A percentile compares a stretch with the other conserved stretches of the same genome.
Conservation (phyloP, 2,797 vertebrate genomes). For the Chaunax sp. region DNA sequence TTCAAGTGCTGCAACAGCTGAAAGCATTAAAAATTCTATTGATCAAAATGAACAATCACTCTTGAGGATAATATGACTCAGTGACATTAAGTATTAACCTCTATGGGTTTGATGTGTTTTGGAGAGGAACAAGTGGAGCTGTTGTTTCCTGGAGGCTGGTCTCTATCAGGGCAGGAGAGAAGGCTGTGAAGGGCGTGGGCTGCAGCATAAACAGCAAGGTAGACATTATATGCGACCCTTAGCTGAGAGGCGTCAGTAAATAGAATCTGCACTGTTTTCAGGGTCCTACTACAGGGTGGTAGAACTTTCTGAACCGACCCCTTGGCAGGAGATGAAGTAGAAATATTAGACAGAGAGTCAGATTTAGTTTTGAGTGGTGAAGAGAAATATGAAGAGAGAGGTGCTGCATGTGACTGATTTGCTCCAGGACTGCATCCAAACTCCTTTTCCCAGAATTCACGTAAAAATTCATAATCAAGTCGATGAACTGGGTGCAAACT, state of each 20-base stretch:
- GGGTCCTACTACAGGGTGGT: slow-evolving; percentile 67
- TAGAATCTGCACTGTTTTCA: slow-evolving; percentile 51
- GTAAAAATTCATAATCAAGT: slow-evolving; percentile 65
- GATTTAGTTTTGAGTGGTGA: too few relatives aligned
- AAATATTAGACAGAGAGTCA: slow-evolving; percentile 20
- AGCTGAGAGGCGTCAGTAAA: slow-evolving; percentile 75
- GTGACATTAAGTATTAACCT: slow-evolving; percentile 57
- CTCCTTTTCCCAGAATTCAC: slow-evolving; percentile 73
- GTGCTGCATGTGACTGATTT: too few relatives aligned
- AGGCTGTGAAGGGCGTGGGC: slow-evolving; percentile 78
- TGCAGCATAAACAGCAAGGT: slow-evolving; percentile 80
- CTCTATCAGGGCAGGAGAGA: slow-evolving; percentile 61
- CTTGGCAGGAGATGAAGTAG: neutral
- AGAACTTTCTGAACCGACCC: slow-evolving; percentile 3
- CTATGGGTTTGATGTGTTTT: slow-evolving; percentile 58
- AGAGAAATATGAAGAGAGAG: too few relatives aligned
- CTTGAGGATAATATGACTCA: too few relatives aligned
- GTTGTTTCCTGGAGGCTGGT: slow-evolving; percentile 5
- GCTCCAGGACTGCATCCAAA: slow-evolving; percentile 76
- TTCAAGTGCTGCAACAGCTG: slow-evolving; percentile 76
- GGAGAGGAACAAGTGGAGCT: slow-evolving; percentile 51
- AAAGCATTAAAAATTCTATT: slow-evolving; percentile 16
- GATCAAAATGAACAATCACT: too few relatives aligned
- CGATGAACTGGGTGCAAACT: slow-evolving; percentile 61
- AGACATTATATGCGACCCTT: slow-evolving; percentile 73